Percentiles rank a stretch among this genome's conserved stretches.
Evolutionary conservation across 2,888 invertebrate species (phyloP).

Genomic region (Lepidocyrtinus sp.): DNA sequence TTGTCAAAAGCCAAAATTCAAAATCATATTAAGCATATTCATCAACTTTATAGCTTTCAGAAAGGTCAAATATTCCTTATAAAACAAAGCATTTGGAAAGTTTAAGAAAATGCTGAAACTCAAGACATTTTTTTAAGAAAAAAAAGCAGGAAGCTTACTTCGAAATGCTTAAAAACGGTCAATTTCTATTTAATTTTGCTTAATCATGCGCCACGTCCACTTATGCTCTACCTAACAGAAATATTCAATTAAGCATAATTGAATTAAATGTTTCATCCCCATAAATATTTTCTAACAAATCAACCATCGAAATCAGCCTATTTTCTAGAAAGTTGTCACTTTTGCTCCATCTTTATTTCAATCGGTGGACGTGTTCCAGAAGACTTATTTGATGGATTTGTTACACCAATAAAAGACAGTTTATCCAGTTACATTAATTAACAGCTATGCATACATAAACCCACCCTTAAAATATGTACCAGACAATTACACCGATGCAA

Average conservation of each 20-base stretch:
- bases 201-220: too few species aligned
- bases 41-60: too few species aligned
- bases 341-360: not conserved
- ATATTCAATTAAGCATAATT: not conserved
- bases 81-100: too few species aligned
- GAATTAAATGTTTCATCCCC: not conserved
- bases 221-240: too few species aligned
- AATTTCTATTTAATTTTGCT: too few species aligned
- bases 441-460: not conserved
- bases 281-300: not conserved
- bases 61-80: too few species aligned
- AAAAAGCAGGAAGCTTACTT: too few species aligned
- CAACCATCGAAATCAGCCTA: not conserved
- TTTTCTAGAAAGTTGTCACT: not conserved
- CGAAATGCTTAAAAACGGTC: too few species aligned
- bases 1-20: too few species aligned
- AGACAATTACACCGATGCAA: not conserved
- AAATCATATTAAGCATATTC: too few species aligned
- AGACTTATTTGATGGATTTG: not conserved
- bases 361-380: not conserved
- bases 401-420: not conserved
- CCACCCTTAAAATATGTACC: not conserved
- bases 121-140: too few species aligned
- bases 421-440: not conserved
- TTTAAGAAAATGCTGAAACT: too few species aligned